Evolutionary conservation across 2,888 invertebrate genomes (phyloP).

Genomic region (Troilus luridus): DNA sequence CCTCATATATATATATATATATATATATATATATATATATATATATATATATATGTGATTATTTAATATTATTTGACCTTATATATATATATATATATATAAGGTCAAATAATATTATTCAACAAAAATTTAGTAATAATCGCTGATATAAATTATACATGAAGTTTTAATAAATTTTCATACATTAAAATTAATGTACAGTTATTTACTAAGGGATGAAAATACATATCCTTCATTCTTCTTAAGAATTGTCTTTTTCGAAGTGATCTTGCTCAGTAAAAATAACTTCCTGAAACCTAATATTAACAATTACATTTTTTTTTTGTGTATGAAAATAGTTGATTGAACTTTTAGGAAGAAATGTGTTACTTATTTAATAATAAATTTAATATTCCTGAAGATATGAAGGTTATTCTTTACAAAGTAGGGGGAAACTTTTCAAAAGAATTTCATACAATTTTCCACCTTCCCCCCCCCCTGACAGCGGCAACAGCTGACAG

Average conservation of each 20-base stretch:
- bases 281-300: neutral
- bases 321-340: neutral
- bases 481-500: neutral
- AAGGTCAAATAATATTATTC: too few species aligned
- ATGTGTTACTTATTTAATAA: neutral
- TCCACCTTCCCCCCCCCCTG: neutral
- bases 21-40: too few species aligned
- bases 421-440: neutral
- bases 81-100: too few species aligned
- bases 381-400: constrained; percentile 6
- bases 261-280: neutral
- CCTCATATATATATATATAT: too few species aligned
- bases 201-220: too few species aligned
- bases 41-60: too few species aligned
- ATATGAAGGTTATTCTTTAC: neutral
- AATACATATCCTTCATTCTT: too few species aligned
- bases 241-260: neutral
- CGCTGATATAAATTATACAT: too few species aligned
- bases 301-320: neutral
- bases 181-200: too few species aligned
- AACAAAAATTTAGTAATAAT: too few species aligned
- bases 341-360: neutral
- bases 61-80: too few species aligned
- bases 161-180: too few species aligned
- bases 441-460: constrained; percentile 19